A percentile compares a stretch with the other conserved stretches of the same genome.
These are phyloP conservation scores for Anoncus sp. DNA, from an alignment of 2,888 invertebrate genomes.

Conservation along the genomic window DNA sequence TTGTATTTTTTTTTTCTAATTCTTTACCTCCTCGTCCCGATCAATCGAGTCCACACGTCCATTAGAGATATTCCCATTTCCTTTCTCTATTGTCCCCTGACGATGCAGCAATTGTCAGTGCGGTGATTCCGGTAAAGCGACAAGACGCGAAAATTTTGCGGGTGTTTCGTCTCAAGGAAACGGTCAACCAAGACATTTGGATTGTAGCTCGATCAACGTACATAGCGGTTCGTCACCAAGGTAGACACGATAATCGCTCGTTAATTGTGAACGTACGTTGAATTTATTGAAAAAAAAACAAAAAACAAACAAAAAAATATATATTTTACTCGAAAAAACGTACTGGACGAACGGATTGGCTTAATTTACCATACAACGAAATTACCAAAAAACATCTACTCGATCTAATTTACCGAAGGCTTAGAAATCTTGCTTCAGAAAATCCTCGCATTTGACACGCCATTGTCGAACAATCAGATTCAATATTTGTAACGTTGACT, in stretches of 20 bases:
- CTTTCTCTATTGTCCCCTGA: slow-evolving; percentile 33
- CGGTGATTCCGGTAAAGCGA: slow-evolving; percentile 29
- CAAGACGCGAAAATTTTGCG: slow-evolving; percentile 42
- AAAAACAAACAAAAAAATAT: not conserved
- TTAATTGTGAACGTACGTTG: slow-evolving; percentile 48
- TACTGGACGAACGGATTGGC: slow-evolving; percentile 65
- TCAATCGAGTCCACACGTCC: slow-evolving; percentile 16
- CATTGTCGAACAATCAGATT: not conserved
- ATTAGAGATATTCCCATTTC: slow-evolving; percentile 16
- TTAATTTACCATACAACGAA: slow-evolving; percentile 72
- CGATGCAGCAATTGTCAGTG: slow-evolving; percentile 53
- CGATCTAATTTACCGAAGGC: not conserved
- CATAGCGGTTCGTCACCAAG: slow-evolving; percentile 44
- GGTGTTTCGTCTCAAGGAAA: slow-evolving; percentile 19
- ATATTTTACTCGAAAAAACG: slow-evolving; percentile 22
- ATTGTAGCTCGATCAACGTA: slow-evolving; percentile 31
- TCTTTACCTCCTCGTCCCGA: slow-evolving; percentile 1
- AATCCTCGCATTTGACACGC: not conserved
- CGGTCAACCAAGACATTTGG: slow-evolving; percentile 40
- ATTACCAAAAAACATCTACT: slow-evolving; percentile 53
- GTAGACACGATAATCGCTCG: slow-evolving; percentile 49
- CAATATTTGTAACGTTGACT: no score
- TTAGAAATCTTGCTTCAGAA: not conserved
- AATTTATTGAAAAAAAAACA: slow-evolving; percentile 47
- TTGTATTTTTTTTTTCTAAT: not conserved